Base-by-base conservation (phyloP, 1,140 invertebrate species). In the Nasonia longicornis region DNA sequence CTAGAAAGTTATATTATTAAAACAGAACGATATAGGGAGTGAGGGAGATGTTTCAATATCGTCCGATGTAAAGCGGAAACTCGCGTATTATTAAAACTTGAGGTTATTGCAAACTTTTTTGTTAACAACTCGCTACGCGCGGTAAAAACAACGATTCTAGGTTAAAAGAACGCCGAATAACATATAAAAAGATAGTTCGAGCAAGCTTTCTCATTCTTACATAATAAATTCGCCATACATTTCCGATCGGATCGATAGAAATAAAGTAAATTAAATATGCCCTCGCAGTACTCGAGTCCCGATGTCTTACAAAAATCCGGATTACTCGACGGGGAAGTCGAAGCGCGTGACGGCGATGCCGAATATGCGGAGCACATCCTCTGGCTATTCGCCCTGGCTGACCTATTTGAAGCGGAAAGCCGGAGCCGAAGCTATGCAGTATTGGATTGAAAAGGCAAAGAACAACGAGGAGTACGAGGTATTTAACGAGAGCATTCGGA, bases 381-480 rank as follows among this genome's bases (percentile, higher is more conserved):
- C 26, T 12, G 77, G 26, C 31, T 71, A 80, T 66, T 78, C 85
- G 1, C 72, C 75, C n/a, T 85, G 85, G 86, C 63, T 86, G 64
- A 82, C 80, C 71, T 82, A 84, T 76, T 77, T 87, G 12, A 84
- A 82, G 75, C 29, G 67, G 8, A 82, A 83, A 72, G 81, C 81
- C 45, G 84, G 84, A 20, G 29, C 82, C 4, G 81, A 85, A 12
- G 73, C 83, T 45, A 67, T 86, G 52, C 82, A 82, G 67, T 77
- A 80, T 29, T 87, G 86, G 86, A 70, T 86, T 0, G 75, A 84
- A 38, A 81, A 83, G 16, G 79, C 86, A 31, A 83, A 80, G 52
- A 77, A 74, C 45, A 74, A 81, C 12, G 63, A 83, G 10, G 16
- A 81, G 16, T 79, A 79, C 31, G 74, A 77, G 79, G 79, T 81